These are phyloP conservation scores for Hemicentrotus pulcherrimus DNA, from an alignment of 35 echinoderm and acorn worm genomes.

Conservation along the genomic window DNA sequence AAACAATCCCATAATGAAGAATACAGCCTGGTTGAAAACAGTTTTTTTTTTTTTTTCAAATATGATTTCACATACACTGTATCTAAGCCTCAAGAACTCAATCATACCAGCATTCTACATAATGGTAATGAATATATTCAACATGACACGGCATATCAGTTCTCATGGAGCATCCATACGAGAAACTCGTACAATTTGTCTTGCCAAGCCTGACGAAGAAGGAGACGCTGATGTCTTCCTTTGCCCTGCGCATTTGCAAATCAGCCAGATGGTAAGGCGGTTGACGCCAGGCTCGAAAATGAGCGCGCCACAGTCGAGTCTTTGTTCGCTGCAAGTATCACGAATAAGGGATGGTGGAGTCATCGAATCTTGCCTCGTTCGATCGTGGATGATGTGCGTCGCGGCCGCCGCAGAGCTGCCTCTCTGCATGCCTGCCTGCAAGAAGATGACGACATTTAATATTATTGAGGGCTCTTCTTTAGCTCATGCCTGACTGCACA, in stretches of 20 bases:
- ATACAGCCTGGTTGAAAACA: no score
- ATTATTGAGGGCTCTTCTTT: slow-evolving; percentile 2
- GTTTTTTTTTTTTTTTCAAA: no score
- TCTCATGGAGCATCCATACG: neutral
- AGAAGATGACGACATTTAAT: slow-evolving; percentile 3
- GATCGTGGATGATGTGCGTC: neutral
- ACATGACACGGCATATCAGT: slow-evolving; percentile 1
- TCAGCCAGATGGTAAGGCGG: slow-evolving; percentile 29
- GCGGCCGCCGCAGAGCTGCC: neutral
- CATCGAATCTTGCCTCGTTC: neutral
- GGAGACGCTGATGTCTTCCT: slow-evolving; percentile 8
- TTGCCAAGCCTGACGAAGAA: neutral
- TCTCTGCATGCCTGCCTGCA: neutral
- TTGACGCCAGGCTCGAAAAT: slow-evolving; percentile 24
- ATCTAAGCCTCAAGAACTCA: neutral
- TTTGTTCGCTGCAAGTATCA: neutral
- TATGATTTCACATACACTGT: no score
- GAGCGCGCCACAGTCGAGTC: slow-evolving; percentile 11
- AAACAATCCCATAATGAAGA: no score
- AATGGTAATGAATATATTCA: neutral
- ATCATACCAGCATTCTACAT: neutral
- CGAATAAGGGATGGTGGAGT: neutral
- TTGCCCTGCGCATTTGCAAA: neutral
- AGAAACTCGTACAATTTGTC: neutral
- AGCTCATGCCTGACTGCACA: slow-evolving; percentile 33